These are phyloP conservation scores for Caenorhabditis remanei DNA, from an alignment of 1,140 invertebrate species.

Conservation along the genomic window DNA sequence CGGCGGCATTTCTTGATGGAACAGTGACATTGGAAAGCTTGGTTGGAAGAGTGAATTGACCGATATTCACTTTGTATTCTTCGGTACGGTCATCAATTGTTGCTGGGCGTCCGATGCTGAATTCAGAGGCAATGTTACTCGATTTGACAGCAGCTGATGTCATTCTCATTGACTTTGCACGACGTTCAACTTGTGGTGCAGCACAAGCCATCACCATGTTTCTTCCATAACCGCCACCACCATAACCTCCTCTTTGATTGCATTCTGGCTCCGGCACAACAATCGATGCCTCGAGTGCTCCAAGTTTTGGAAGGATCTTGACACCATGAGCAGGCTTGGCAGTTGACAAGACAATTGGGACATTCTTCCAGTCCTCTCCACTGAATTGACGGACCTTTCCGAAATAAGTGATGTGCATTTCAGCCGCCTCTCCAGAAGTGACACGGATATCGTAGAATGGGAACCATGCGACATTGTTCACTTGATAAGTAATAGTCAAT, in stretches of 20 bases:
- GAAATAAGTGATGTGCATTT: slow-evolving; percentile 36
- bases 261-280: slow-evolving; percentile 35
- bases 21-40: slow-evolving; percentile 78
- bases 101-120: slow-evolving; percentile 32
- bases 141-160: neutral
- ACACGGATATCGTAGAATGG: slow-evolving; percentile 39
- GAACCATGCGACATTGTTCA: slow-evolving; percentile 37
- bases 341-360: slow-evolving; percentile 35
- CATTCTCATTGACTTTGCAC: neutral
- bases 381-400: slow-evolving; percentile 50
- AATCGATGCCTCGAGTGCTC: slow-evolving; percentile 13
- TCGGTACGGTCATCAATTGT: slow-evolving; percentile 41
- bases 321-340: slow-evolving; percentile 3
- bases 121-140: slow-evolving; percentile 6
- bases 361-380: slow-evolving; percentile 47
- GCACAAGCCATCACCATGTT: neutral
- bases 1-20: slow-evolving; percentile 77
- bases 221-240: slow-evolving; percentile 5
- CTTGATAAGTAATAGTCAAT: slow-evolving; percentile 25
- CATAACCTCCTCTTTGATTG: neutral
- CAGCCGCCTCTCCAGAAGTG: neutral
- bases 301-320: slow-evolving; percentile 1
- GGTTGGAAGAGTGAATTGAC: slow-evolving; percentile 78
- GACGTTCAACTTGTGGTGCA: neutral
- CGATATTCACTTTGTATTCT: slow-evolving; percentile 75